These are phyloP conservation scores for Sussaba pulchella DNA, from an alignment of 2,888 invertebrate genomes.

Conservation along the genomic window DNA sequence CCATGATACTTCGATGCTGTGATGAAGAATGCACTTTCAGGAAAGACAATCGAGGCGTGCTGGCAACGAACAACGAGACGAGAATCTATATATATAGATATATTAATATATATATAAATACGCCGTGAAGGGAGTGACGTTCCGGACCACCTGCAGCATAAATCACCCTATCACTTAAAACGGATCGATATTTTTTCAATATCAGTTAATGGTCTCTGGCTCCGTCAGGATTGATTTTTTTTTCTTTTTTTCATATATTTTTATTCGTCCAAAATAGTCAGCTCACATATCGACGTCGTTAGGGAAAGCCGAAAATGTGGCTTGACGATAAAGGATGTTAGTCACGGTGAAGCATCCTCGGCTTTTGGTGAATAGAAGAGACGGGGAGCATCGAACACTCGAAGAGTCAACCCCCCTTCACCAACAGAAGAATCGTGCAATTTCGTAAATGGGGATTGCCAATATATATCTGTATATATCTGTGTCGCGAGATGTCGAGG, in stretches of 20 bases:
- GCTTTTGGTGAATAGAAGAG: background rate
- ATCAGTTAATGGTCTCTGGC: conserved; percentile 75
- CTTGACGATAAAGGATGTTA: conserved; percentile 67
- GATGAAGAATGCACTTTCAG: conserved; percentile 54
- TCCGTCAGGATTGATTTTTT: conserved; percentile 49
- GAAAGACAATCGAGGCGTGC: conserved; percentile 55
- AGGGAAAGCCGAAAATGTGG: conserved; percentile 61
- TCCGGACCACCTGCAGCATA: conserved; percentile 15
- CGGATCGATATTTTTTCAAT: conserved; percentile 79
- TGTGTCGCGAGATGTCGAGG: conserved; percentile 25
- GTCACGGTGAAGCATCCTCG: conserved; percentile 55
- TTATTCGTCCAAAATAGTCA: conserved; percentile 44
- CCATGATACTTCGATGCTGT: conserved; percentile 32
- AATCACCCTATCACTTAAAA: conserved; percentile 74
- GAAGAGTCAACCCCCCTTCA: conserved; percentile 48
- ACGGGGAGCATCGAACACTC: conserved; percentile 57
- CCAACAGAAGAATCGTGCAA: conserved; percentile 66
- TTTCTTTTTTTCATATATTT: conserved; percentile 6
- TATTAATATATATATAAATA: conserved; percentile 28
- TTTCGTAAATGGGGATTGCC: conserved; percentile 75
- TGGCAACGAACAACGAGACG: conserved; percentile 20
- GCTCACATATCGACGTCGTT: conserved; percentile 65
- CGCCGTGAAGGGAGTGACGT: background rate
- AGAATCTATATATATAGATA: conserved; percentile 23
- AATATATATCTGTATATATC: conserved; percentile 66